A percentile compares a stretch with the other conserved stretches of the same genome.
phyloP scores from a whole-genome alignment of 2,888 invertebrate genomes.

The Colostygia pectinataria region DNA sequence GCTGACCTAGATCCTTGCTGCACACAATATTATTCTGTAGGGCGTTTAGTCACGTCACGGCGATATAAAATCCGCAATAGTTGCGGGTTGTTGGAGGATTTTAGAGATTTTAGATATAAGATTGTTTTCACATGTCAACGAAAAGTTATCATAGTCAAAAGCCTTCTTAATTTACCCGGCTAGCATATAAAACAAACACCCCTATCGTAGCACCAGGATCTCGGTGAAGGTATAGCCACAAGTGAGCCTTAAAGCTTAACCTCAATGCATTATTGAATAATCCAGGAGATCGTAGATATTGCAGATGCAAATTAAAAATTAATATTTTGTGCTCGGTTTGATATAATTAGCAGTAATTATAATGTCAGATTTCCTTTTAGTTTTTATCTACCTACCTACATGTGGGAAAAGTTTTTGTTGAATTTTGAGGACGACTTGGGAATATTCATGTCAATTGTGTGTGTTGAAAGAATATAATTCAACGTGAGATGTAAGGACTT shows the following conservation, averaged over 20 bases:
- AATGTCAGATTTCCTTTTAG: constrained; percentile 39
- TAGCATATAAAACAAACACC: constrained; percentile 37
- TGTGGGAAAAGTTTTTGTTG: constrained; percentile 17
- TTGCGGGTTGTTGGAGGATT: too few species aligned
- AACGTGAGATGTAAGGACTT: too few species aligned
- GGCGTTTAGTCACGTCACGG: too few species aligned
- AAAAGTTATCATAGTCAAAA: neutral
- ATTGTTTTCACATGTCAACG: too few species aligned
- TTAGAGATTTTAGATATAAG: too few species aligned
- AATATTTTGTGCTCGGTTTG: constrained; percentile 56
- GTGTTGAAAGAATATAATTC: too few species aligned
- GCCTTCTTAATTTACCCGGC: constrained; percentile 14
- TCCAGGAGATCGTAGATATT: constrained; percentile 53
- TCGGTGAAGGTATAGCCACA: constrained; percentile 34
- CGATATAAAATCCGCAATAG: too few species aligned
- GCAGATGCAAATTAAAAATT: constrained; percentile 71
- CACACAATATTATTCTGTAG: too few species aligned
- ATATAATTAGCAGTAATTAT: constrained; percentile 66
- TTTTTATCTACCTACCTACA: constrained; percentile 12
- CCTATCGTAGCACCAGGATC: constrained; percentile 54
- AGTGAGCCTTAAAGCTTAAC: constrained; percentile 13
- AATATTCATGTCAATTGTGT: too few species aligned
- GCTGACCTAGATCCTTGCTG: too few species aligned
- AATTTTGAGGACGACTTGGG: neutral
- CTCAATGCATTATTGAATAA: constrained; percentile 72